Conservation (phyloP, 2,113 vertebrate species). For the Ia io region DNA sequence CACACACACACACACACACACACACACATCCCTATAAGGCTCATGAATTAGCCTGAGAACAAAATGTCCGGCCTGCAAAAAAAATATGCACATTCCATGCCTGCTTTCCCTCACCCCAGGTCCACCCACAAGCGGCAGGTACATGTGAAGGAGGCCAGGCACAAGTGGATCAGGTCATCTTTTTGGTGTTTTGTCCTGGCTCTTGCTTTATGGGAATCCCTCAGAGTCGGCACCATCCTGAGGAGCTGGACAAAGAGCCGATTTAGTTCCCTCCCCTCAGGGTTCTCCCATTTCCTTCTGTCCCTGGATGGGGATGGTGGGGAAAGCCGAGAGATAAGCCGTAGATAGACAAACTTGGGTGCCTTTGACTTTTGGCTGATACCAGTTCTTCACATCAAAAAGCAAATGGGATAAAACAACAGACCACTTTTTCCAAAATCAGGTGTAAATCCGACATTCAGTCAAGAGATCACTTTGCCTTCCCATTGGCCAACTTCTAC, state of each 20-base stretch:
- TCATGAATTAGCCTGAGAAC: background rate
- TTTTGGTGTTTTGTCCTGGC: background rate
- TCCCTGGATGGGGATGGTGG: accelerated
- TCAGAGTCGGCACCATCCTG: background rate
- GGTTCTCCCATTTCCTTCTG: background rate
- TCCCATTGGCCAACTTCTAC: background rate
- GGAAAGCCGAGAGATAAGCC: background rate
- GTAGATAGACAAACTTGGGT: no score
- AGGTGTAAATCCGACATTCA: accelerated
- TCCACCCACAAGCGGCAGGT: accelerated
- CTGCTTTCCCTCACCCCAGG: accelerated
- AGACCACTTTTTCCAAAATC: background rate
- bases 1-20: background rate
- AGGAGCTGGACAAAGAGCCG: background rate
- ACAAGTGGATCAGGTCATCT: background rate
- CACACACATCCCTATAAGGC: no score
- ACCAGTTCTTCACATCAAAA: background rate
- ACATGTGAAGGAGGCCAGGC: background rate
- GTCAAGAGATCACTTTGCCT: background rate
- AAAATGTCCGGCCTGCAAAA: background rate
- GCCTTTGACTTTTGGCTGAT: background rate
- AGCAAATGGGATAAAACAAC: background rate
- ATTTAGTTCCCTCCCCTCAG: background rate
- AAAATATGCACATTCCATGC: background rate
- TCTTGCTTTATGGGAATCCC: conserved; percentile 27